A percentile compares a stretch with the other conserved stretches of the same genome.
phyloP scores from a whole-genome alignment of 2,113 vertebrate genomes.

The Loxodonta africana region DNA sequence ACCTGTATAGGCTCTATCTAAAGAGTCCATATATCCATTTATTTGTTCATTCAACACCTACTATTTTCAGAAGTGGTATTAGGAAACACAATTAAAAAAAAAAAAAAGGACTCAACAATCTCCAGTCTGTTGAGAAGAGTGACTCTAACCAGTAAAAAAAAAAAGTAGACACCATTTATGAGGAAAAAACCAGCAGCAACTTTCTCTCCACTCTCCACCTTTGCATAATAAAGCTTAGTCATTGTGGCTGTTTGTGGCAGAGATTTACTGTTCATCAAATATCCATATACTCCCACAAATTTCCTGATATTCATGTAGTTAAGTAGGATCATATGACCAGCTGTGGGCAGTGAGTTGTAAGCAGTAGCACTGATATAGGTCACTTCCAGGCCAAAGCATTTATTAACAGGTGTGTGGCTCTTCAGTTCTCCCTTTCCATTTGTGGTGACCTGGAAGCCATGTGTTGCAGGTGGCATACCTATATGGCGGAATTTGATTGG shows the following conservation, averaged over 20 bases:
- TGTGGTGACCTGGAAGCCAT: background rate
- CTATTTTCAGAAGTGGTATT: background rate
- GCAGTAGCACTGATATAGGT: background rate
- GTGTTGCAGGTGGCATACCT: background rate
- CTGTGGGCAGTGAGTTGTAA: background rate
- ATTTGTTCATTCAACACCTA: background rate
- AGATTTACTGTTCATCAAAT: background rate
- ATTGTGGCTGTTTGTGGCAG: background rate
- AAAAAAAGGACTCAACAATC: background rate
- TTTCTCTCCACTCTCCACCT: background rate
- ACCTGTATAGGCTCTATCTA: background rate
- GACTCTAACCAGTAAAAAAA: background rate
- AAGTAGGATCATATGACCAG: background rate
- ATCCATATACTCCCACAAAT: background rate
- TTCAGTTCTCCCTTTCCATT: background rate
- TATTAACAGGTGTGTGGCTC: background rate
- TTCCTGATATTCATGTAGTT: background rate
- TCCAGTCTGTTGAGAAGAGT: constrained; percentile 41
- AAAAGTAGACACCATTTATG: background rate
- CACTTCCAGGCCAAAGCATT: background rate
- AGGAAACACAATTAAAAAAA: background rate
- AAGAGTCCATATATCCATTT: background rate
- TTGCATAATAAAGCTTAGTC: background rate
- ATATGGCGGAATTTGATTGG: background rate
- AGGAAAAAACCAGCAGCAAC: background rate